A percentile compares a stretch with the other conserved stretches of the same genome.
Evolutionary conservation across 1,140 invertebrate species (phyloP).

Genomic region (Tetramorium simillimum): DNA sequence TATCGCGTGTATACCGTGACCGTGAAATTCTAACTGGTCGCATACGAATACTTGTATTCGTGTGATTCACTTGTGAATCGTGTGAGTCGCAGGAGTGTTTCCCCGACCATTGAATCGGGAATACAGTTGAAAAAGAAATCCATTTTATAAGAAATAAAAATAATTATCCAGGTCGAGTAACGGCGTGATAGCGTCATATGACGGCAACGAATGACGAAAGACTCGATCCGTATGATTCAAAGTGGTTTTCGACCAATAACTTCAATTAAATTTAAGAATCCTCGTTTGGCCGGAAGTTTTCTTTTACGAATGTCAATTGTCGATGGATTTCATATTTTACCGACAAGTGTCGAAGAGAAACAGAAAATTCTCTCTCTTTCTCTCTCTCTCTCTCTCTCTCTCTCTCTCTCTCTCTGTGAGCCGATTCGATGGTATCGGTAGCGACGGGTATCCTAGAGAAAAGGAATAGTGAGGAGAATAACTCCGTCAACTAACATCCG

Average conservation of each 20-base stretch:
- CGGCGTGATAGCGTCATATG: too few relatives aligned
- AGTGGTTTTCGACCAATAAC: background rate
- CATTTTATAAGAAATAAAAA: background rate
- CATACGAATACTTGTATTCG: background rate
- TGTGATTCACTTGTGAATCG: background rate
- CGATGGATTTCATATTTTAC: slow-evolving; percentile 37
- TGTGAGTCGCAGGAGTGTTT: background rate
- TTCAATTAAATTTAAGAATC: background rate
- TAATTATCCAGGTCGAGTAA: background rate
- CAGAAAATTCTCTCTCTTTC: background rate
- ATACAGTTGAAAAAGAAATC: too few relatives aligned
- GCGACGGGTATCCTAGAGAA: slow-evolving; percentile 28
- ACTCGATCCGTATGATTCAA: background rate
- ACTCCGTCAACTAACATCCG: slow-evolving; percentile 42
- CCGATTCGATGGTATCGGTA: slow-evolving; percentile 19
- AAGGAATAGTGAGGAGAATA: slow-evolving; percentile 20
- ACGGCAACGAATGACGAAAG: too few relatives aligned
- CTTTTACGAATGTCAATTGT: background rate
- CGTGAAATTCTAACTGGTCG: background rate
- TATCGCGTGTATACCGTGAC: slow-evolving; percentile 31
- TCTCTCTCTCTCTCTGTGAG: background rate
- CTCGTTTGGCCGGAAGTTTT: background rate
- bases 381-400: background rate
- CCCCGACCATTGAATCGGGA: too few relatives aligned
- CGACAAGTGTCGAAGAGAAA: slow-evolving; percentile 21